Percentiles rank a stretch among this genome's conserved stretches.
Evolutionary conservation across 2,113 vertebrate species (phyloP).

Genomic region (Sclerurus mexicanus): DNA sequence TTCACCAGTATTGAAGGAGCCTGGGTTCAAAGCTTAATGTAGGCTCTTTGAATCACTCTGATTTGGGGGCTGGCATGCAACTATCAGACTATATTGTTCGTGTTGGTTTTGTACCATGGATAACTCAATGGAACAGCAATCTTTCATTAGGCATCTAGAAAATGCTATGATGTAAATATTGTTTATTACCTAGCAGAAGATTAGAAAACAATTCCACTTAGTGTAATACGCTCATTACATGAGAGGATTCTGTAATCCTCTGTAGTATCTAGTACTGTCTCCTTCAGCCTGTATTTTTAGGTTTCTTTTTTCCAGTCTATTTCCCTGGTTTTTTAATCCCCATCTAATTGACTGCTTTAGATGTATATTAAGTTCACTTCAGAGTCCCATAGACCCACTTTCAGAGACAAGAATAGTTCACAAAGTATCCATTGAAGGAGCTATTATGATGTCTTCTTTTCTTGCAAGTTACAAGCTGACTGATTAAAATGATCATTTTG

Average conservation of each 20-base stretch:
- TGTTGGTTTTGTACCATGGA: not conserved
- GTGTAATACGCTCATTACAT: not conserved
- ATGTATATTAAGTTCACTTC: not conserved
- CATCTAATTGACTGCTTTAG: not conserved
- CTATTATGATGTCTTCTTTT: not conserved
- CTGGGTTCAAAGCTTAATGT: not conserved
- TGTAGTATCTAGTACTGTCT: not conserved
- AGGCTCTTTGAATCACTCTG: not conserved
- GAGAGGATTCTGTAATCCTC: not conserved
- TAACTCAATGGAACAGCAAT: not conserved
- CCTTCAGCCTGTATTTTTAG: not conserved
- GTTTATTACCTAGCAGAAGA: not conserved
- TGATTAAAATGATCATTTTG: not conserved
- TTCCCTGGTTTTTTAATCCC: not conserved
- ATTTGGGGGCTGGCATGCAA: not conserved
- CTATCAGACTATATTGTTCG: not conserved
- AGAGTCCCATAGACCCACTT: not conserved
- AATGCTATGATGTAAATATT: not conserved
- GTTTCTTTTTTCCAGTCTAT: not conserved
- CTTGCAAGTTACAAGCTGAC: not conserved
- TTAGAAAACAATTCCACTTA: not conserved
- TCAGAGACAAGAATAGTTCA: not conserved
- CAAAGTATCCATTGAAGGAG: not conserved
- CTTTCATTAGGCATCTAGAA: not conserved
- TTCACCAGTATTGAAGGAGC: not conserved